Base-by-base conservation (phyloP, 2,888 invertebrate genomes). In the Phania funesta region DNA sequence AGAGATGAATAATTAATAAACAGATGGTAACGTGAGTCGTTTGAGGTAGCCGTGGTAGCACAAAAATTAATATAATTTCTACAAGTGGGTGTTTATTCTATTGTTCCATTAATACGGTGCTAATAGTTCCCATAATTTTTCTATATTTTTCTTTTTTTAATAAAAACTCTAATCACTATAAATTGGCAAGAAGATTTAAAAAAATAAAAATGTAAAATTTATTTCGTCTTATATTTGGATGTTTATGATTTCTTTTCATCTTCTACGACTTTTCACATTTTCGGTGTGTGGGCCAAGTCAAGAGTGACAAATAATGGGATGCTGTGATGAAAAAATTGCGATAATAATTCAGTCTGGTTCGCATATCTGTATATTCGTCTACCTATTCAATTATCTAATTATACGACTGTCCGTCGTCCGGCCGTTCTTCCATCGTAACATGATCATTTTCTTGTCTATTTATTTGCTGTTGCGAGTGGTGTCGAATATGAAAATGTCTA, bases 251-350 rank as follows among this genome's bases (percentile, higher is more conserved):
- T 38, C 54, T 48, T 44, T 41, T 32, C 13, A 16, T 38, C 6
- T 62, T 64, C 11, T 6, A 20, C 18, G n/a, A 41, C 48, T 60
- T 60, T 62, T 26, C 50, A 48, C 56, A 24, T 32, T 41, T 73
- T 67, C 32, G 56, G 74, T 77, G 81, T 82, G 82, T 82, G 78
- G 82, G 82, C 82, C 82, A 74, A 70, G 50, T 78, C 68, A 70
- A 70, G 65, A 75, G 65, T 78, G 82, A 78, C 65, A 82, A 78
- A 64, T 78, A 64, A 65, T 74, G 78, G 58, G 70, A 78, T 60
- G 82, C 48, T 70, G 60, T 68, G 60, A 65, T 82, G 64, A 62
- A 50, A 65, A 64, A 58, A 73, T 75, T 68, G 29, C 64, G 38
- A 70, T 74, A 75, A 60, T 54, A 78, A 78, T 75, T 78, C 7